Evolutionary conservation across 1,140 invertebrate genomes (phyloP).

Genomic region (Aphis craccivora): DNA sequence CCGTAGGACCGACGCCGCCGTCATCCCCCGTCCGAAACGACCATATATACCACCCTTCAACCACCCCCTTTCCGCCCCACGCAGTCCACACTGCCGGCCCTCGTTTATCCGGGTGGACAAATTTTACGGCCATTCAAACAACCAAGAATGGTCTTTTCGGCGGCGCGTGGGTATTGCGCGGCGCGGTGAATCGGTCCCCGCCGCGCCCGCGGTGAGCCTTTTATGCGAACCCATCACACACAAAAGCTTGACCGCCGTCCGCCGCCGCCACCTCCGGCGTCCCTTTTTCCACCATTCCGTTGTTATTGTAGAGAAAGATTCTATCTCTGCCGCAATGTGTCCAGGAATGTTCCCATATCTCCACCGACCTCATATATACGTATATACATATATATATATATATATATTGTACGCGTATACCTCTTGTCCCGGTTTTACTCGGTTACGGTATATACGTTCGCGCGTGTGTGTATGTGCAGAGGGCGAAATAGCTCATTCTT

Average conservation of each 20-base stretch:
- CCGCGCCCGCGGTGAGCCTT: slow-evolving; percentile 17
- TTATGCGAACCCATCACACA: slow-evolving; percentile 49
- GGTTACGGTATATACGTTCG: slow-evolving; percentile 6
- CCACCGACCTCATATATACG: neutral
- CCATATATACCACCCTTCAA: neutral
- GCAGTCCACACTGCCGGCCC: neutral
- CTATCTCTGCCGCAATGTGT: slow-evolving; percentile 37
- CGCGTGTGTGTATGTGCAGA: neutral
- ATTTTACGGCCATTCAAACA: slow-evolving; percentile 49
- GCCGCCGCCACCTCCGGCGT: neutral
- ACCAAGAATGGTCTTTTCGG: slow-evolving; percentile 41
- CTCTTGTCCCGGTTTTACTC: neutral
- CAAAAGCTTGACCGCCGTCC: slow-evolving; percentile 43
- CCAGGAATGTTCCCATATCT: slow-evolving; percentile 47
- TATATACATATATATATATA: no score
- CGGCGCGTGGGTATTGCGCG: neutral
- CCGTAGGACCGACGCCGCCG: no score
- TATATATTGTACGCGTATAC: neutral
- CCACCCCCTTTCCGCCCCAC: no score
- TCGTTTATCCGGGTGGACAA: slow-evolving; percentile 34
- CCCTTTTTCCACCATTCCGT: slow-evolving; percentile 27
- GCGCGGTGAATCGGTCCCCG: neutral
- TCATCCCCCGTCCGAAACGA: neutral
- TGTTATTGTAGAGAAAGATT: slow-evolving; percentile 40
- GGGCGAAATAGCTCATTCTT: slow-evolving; percentile 51